Percentiles rank a stretch among this genome's conserved stretches.
Conservation (phyloP, 37 sponge, comb jelly and placozoan genomes). For the Hexactinellida sp. region DNA sequence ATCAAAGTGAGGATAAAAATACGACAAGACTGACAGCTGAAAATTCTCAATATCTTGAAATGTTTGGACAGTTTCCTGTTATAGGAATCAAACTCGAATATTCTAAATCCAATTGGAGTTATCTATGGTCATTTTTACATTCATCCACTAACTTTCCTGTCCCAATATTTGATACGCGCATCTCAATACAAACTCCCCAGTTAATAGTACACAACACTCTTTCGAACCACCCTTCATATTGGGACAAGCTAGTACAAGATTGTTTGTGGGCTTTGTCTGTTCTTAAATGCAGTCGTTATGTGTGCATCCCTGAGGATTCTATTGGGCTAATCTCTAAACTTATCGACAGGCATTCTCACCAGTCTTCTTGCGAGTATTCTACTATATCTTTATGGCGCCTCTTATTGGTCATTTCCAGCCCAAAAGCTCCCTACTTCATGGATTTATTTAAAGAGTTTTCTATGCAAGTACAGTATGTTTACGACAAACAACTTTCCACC, state of each 20-base stretch:
- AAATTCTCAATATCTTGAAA: neutral
- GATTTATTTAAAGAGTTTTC: neutral
- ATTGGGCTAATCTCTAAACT: neutral
- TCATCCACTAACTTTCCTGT: neutral
- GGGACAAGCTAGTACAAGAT: neutral
- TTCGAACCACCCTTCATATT: neutral
- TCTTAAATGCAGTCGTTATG: neutral
- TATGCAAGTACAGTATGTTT: neutral
- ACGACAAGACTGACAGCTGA: neutral
- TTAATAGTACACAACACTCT: neutral
- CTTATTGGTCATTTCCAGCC: neutral
- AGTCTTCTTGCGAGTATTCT: neutral
- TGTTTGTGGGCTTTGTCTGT: neutral
- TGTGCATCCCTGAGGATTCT: neutral
- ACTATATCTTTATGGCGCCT: neutral
- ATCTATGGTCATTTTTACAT: neutral
- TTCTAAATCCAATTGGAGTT: neutral
- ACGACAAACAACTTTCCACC: neutral
- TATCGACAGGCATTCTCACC: too few species aligned
- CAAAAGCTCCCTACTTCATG: neutral
- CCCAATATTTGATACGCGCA: neutral
- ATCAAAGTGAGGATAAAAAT: neutral
- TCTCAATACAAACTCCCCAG: neutral
- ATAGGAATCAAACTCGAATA: neutral
- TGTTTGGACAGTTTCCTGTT: neutral